Conservation (phyloP, 2,797 vertebrate species). For the Brachymystax lenok region DNA sequence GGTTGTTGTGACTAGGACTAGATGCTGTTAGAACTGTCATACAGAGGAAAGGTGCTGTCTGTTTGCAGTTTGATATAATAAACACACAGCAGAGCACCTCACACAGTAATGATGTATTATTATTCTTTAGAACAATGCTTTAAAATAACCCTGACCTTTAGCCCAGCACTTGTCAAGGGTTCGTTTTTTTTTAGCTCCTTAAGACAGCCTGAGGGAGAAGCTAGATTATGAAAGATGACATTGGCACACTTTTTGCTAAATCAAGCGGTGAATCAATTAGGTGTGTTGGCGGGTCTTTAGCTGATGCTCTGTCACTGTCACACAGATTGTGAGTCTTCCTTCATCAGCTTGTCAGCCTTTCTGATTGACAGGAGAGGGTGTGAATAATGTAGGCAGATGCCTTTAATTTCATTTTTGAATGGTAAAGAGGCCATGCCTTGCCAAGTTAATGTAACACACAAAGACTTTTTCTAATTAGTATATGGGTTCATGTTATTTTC, state of each 20-base stretch:
- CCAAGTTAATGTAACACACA: background rate
- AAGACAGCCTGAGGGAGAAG: constrained; percentile 17
- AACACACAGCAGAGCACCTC: background rate
- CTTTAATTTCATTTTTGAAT: constrained; percentile 9
- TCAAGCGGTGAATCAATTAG: constrained; percentile 35
- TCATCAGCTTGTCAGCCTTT: constrained; percentile 15
- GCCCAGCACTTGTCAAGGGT: background rate
- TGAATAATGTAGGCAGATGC: constrained; percentile 3
- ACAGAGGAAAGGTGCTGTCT: background rate
- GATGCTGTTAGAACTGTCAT: background rate
- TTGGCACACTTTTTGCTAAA: constrained; percentile 23
- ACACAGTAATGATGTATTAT: background rate
- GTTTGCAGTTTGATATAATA: background rate
- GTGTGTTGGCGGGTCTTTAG: constrained; percentile 24
- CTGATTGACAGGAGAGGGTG: constrained; percentile 21
- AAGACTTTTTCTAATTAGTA: background rate
- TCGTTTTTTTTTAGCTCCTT: constrained; percentile 11
- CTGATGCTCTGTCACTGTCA: constrained; percentile 24
- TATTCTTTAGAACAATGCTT: background rate
- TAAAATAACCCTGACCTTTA: constrained; percentile 9
- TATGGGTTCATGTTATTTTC: background rate
- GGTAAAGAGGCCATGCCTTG: background rate
- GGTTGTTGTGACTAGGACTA: background rate
- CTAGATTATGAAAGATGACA: constrained; percentile 25
- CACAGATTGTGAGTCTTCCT: constrained; percentile 3